phyloP scores from a whole-genome alignment of 2,113 vertebrate species.

The Muntiacus muntjak region DNA sequence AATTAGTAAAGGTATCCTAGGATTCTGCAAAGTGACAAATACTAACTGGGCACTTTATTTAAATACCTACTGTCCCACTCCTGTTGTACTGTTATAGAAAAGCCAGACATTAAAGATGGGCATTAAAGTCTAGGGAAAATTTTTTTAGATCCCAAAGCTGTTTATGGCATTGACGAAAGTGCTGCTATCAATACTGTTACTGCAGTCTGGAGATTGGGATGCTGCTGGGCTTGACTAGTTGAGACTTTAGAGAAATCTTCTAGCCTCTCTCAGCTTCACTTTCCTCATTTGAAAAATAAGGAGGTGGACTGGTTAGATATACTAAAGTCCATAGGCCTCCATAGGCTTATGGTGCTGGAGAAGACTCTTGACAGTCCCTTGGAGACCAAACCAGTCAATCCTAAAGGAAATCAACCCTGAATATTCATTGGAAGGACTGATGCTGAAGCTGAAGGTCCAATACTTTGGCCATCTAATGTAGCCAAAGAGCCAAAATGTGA shows the following conservation, averaged over 20 bases:
- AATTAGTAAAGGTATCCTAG: background rate
- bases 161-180: background rate
- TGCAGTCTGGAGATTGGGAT: background rate
- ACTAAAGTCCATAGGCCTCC: background rate
- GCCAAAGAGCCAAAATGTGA: background rate
- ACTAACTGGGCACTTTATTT: background rate
- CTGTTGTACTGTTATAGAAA: background rate
- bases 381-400: background rate
- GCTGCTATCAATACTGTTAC: background rate
- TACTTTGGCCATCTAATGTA: background rate
- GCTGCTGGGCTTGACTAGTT: background rate
- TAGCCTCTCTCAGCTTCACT: background rate
- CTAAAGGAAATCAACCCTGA: background rate
- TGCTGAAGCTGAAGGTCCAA: background rate
- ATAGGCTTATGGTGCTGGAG: background rate
- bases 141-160: background rate
- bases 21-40: background rate
- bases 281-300: background rate
- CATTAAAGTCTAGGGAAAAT: background rate
- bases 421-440: background rate
- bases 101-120: background rate
- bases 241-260: background rate
- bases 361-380: background rate
- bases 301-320: background rate
- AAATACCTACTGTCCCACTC: background rate